Conservation (phyloP, 1,140 invertebrate genomes). For the Cydia strobilella region DNA sequence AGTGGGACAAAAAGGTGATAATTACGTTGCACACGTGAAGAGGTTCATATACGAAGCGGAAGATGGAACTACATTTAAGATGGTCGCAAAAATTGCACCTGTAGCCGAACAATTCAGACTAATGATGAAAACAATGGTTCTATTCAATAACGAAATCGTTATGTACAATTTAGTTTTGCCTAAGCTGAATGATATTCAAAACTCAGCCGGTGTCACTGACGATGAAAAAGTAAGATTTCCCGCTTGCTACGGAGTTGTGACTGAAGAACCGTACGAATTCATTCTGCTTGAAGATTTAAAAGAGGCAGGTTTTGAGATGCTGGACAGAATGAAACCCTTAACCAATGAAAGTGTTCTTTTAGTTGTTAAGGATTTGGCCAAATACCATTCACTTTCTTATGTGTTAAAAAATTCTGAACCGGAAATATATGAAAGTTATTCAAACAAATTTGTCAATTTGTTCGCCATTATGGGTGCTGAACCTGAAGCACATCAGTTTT, state of each 20-base stretch:
- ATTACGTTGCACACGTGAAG: conserved; percentile 45
- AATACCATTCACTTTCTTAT: conserved; percentile 21
- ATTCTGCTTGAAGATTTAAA: conserved; percentile 79
- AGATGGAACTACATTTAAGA: conserved; percentile 35
- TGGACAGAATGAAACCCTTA: conserved; percentile 58
- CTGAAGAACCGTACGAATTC: conserved; percentile 59
- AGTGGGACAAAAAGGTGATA: conserved; percentile 50
- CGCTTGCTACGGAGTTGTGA: conserved; percentile 49
- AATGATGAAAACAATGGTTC: conserved; percentile 23
- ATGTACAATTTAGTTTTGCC: conserved; percentile 20
- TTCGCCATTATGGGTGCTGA: background rate
- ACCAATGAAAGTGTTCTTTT: background rate
- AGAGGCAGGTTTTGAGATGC: conserved; percentile 61
- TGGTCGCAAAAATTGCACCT: conserved; percentile 40
- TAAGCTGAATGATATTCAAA: conserved; percentile 1
- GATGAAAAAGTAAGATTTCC: conserved; percentile 18
- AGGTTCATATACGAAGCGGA: conserved; percentile 38
- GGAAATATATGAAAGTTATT: background rate
- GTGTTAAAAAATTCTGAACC: conserved; percentile 3
- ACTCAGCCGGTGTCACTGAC: background rate
- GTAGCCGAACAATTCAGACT: conserved; percentile 2
- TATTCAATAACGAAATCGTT: conserved; percentile 27
- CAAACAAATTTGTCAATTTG: background rate
- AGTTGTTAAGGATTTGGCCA: conserved; percentile 19
- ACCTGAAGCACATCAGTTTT: background rate